phyloP scores from a whole-genome alignment of 1,140 invertebrate genomes.

The Drosophila ercepeae region DNA sequence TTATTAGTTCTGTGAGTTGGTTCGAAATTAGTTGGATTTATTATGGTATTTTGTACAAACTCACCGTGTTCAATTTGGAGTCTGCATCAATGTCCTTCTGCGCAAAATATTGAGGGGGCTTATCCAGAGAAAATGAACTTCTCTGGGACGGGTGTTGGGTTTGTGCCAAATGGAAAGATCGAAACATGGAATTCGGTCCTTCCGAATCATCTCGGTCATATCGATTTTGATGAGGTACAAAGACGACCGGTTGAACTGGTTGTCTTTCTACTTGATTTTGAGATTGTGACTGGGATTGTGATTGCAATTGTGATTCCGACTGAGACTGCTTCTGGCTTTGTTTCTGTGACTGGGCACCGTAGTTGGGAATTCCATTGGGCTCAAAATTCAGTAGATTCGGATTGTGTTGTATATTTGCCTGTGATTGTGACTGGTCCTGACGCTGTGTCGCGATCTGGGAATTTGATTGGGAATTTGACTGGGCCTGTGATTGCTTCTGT shows the following conservation, averaged over 20 bases:
- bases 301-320: not conserved
- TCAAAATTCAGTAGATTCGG: no score
- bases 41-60: not conserved
- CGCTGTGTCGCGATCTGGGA: not conserved
- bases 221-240: no score
- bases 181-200: no score
- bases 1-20: not conserved
- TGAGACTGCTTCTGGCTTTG: not conserved
- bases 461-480: not conserved
- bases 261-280: not conserved
- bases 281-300: not conserved
- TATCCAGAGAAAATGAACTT: no score
- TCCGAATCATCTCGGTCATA: no score
- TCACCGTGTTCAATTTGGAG: constrained; percentile 8
- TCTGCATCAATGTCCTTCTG: constrained; percentile 6
- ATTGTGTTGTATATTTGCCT: not conserved
- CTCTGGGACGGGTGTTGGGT: no score
- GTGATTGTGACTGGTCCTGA: not conserved
- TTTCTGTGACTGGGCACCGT: not conserved
- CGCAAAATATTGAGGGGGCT: not conserved
- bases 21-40: not conserved
- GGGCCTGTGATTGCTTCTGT: not conserved
- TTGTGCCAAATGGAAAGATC: no score
- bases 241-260: no score
- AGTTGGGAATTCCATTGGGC: no score